phyloP scores from a whole-genome alignment of 1,140 invertebrate genomes.

The Steinernema khuongi region DNA sequence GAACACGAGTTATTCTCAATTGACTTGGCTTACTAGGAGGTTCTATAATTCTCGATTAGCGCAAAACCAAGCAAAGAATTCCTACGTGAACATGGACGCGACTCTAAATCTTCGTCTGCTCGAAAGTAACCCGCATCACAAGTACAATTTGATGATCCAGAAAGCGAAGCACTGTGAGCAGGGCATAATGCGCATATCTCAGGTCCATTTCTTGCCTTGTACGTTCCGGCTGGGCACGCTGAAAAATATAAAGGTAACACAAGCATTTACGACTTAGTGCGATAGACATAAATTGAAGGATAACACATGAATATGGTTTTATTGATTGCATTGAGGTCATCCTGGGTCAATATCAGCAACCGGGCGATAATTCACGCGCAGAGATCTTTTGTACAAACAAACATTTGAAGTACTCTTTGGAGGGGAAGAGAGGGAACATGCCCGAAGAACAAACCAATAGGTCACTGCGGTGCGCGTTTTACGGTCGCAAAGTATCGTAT shows the following conservation, averaged over 20 bases:
- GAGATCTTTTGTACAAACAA: not conserved
- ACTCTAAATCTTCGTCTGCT: conserved; percentile 27
- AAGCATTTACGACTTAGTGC: conserved; percentile 5
- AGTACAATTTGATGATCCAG: conserved; percentile 30
- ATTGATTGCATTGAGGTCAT: conserved; percentile 19
- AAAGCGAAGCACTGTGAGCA: conserved; percentile 18
- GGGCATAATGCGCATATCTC: conserved; percentile 42
- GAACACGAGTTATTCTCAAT: not conserved
- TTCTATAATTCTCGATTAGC: conserved; percentile 15
- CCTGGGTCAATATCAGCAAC: conserved; percentile 2
- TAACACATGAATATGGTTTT: conserved; percentile 34
- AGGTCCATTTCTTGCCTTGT: conserved; percentile 33
- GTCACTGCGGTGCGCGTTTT: not conserved
- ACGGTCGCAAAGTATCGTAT: conserved; percentile 9
- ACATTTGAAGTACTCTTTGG: not conserved
- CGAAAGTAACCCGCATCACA: conserved; percentile 40
- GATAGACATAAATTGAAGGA: conserved; percentile 4
- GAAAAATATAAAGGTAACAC: conserved; percentile 17
- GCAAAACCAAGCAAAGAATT: not conserved
- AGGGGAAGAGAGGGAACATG: not conserved
- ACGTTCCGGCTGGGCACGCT: conserved; percentile 45
- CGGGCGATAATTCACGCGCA: conserved; percentile 11
- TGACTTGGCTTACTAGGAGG: conserved; percentile 27
- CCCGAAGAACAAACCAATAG: not conserved
- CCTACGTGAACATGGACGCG: conserved; percentile 13